Percentiles rank a stretch among this genome's conserved stretches.
Conservation (phyloP, 2,888 invertebrate species). For the Alviniconcha strummeri region DNA sequence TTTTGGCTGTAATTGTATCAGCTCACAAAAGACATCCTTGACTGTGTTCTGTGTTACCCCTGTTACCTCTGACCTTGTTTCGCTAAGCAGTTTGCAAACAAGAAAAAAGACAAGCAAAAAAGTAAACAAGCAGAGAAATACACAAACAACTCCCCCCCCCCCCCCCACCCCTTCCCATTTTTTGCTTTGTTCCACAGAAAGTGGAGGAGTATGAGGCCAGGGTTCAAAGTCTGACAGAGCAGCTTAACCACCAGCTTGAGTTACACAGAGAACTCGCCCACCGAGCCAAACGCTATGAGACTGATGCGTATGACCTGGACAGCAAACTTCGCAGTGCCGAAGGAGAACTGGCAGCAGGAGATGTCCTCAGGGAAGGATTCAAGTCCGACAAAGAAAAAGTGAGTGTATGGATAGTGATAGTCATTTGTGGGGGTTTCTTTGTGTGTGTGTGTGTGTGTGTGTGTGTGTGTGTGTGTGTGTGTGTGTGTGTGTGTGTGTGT, state of each 20-base stretch:
- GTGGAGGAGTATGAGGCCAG: constrained; percentile 81
- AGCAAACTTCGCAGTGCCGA: constrained; percentile 86
- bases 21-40: too few species aligned
- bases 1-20: too few species aligned
- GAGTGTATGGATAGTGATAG: constrained; percentile 60
- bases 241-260: constrained; percentile 82
- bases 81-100: too few species aligned
- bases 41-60: too few species aligned
- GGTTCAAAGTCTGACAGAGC: constrained; percentile 82
- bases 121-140: too few species aligned
- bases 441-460: background rate
- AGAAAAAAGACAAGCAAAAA: too few species aligned
- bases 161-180: too few species aligned
- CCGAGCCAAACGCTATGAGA: constrained; percentile 82
- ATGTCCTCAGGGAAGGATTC: constrained; percentile 83
- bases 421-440: background rate
- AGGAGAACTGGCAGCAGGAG: constrained; percentile 84
- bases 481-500: background rate
- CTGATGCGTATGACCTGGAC: constrained; percentile 84
- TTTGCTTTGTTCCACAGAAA: constrained; percentile 48
- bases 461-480: background rate
- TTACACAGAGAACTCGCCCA: constrained; percentile 80
- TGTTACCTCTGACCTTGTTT: too few species aligned
- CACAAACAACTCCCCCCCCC: too few species aligned
- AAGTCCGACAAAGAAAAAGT: constrained; percentile 87